Evolutionary conservation across 2,888 invertebrate species (phyloP).

Genomic region (Andrena dorsata): DNA sequence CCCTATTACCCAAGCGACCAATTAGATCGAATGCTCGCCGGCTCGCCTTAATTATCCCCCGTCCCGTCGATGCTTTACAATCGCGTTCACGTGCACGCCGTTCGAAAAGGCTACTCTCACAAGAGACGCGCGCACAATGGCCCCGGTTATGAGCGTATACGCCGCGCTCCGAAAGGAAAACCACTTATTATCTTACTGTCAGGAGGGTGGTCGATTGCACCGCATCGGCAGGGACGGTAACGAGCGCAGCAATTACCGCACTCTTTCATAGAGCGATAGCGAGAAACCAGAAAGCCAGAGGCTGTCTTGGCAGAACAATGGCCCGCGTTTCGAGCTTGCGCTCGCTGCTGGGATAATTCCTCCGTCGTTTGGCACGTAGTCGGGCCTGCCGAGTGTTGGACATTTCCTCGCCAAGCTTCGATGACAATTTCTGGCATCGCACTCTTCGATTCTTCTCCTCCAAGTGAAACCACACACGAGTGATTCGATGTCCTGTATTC

Average conservation of each 20-base stretch:
- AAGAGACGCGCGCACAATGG: constrained; percentile 55
- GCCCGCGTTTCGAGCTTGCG: constrained; percentile 58
- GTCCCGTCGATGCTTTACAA: constrained; percentile 62
- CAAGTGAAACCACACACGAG: no score
- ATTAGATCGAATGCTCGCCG: constrained; percentile 50
- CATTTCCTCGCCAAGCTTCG: constrained; percentile 58
- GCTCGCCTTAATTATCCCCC: constrained; percentile 48
- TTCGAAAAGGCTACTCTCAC: constrained; percentile 60
- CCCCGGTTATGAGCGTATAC: constrained; percentile 63
- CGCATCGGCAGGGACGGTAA: constrained; percentile 75
- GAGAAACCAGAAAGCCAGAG: constrained; percentile 63
- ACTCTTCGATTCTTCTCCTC: no score
- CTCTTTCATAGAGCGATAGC: constrained; percentile 73
- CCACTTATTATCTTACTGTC: constrained; percentile 77
- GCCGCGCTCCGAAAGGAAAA: constrained; percentile 71
- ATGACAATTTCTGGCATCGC: constrained; percentile 36
- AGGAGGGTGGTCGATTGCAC: constrained; percentile 73
- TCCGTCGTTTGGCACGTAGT: constrained; percentile 49
- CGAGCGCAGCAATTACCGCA: constrained; percentile 76
- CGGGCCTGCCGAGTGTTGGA: constrained; percentile 45
- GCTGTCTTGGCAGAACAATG: constrained; percentile 75
- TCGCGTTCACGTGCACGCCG: constrained; percentile 54
- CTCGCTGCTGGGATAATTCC: constrained; percentile 67
- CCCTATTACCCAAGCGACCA: constrained; percentile 25
- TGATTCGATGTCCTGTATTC: no score